Evolutionary conservation across 2,888 invertebrate genomes (phyloP).

Genomic region (Lithophane ornitopus): DNA sequence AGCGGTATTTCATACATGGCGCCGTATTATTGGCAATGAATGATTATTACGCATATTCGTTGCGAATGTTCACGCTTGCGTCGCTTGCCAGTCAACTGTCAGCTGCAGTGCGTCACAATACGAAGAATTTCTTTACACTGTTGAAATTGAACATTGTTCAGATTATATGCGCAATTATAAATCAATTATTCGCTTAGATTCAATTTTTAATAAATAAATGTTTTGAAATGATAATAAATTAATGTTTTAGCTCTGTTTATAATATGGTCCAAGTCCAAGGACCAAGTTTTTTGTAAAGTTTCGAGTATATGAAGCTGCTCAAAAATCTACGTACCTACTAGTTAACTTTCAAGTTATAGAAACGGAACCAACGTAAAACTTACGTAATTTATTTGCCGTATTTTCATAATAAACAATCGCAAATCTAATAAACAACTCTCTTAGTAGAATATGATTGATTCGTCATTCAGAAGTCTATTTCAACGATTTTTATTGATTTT

Average conservation of each 20-base stretch:
- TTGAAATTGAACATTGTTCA: slow-evolving; percentile 46
- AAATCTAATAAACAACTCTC: background rate
- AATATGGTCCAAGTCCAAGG: background rate
- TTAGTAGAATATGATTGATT: slow-evolving; percentile 19
- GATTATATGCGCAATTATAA: slow-evolving; percentile 42
- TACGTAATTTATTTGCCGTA: slow-evolving; percentile 24
- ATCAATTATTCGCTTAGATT: slow-evolving; percentile 32
- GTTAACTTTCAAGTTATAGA: background rate
- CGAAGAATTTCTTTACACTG: slow-evolving; percentile 44
- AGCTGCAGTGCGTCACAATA: slow-evolving; percentile 45
- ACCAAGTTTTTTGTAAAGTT: slow-evolving; percentile 16
- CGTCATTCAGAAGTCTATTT: slow-evolving; percentile 4
- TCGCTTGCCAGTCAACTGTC: slow-evolving; percentile 19
- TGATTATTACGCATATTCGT: slow-evolving; percentile 47
- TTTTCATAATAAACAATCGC: background rate
- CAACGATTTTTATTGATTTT: slow-evolving; percentile 21
- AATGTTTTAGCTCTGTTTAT: slow-evolving; percentile 21
- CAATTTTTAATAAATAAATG: slow-evolving; percentile 28
- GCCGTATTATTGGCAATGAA: slow-evolving; percentile 54
- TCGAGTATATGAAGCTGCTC: background rate
- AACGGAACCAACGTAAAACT: slow-evolving; percentile 18
- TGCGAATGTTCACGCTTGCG: slow-evolving; percentile 30
- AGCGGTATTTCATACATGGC: slow-evolving; percentile 52
- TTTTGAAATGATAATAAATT: slow-evolving; percentile 8
- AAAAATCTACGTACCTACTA: slow-evolving; percentile 5